Percentiles rank a stretch among this genome's conserved stretches.
phyloP scores from a whole-genome alignment of 2,797 vertebrate genomes.

The Gadopsis marmoratus region DNA sequence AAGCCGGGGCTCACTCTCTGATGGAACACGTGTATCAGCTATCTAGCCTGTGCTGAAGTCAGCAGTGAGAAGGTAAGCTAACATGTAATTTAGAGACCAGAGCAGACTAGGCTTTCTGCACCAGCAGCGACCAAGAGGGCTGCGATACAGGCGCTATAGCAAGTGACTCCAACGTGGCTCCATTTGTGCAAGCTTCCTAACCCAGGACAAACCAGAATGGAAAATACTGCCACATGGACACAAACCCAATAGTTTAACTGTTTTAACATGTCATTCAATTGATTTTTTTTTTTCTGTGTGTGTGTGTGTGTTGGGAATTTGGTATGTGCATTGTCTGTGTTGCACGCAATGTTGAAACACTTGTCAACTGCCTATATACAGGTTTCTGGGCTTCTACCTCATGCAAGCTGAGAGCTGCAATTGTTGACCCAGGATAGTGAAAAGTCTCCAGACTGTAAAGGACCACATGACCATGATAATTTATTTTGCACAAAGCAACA shows the following conservation, averaged over 20 bases:
- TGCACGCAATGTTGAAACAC: constrained; percentile 42
- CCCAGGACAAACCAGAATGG: constrained; percentile 19
- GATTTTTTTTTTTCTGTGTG: background rate
- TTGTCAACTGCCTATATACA: constrained; percentile 46
- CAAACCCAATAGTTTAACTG: background rate
- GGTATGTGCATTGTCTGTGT: constrained; percentile 47
- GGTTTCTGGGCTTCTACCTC: constrained; percentile 47
- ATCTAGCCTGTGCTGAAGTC: constrained; percentile 77
- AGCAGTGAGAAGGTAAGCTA: constrained; percentile 77
- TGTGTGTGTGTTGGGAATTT: constrained; percentile 9
- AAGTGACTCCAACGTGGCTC: constrained; percentile 41
- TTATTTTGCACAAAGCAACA: constrained; percentile 17
- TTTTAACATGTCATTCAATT: constrained; percentile 26
- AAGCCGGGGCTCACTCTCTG: constrained; percentile 71
- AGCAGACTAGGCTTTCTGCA: constrained; percentile 56
- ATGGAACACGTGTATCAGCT: constrained; percentile 85
- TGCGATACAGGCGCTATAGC: constrained; percentile 41
- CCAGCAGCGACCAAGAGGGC: constrained; percentile 33
- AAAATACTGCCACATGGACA: constrained; percentile 50
- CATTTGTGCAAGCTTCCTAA: constrained; percentile 28
- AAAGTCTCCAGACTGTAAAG: constrained; percentile 57
- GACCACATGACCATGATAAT: constrained; percentile 27
- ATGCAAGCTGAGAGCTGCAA: constrained; percentile 55
- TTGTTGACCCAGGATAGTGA: constrained; percentile 55
- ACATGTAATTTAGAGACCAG: constrained; percentile 76